phyloP scores from a whole-genome alignment of 2,797 vertebrate genomes.

The Rhinatrema bivittatum region DNA sequence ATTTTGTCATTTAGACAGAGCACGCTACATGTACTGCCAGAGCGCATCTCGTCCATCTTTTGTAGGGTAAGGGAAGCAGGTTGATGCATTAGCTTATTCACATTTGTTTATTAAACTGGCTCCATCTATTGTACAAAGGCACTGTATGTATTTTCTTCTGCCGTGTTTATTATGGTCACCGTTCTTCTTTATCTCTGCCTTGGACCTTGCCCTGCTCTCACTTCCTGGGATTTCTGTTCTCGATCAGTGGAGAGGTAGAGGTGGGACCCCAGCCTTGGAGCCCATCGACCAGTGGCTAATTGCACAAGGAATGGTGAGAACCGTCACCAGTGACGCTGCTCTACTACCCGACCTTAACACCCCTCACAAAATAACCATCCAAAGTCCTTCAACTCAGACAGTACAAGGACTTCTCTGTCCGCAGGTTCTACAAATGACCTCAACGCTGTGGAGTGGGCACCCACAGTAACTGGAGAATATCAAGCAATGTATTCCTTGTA shows the following conservation, averaged over 20 bases:
- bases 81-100: too few species aligned
- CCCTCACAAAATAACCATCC: conserved; percentile 38
- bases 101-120: too few species aligned
- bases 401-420: conserved; percentile 47
- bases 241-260: conserved; percentile 88
- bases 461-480: too few species aligned
- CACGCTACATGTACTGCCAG: too few species aligned
- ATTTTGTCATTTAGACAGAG: too few species aligned
- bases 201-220: conserved; percentile 52
- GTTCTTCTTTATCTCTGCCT: conserved; percentile 46
- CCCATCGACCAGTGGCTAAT: conserved; percentile 99
- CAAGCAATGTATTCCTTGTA: conserved; percentile 48
- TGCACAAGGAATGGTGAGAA: conserved; percentile 99
- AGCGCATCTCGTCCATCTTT: too few species aligned
- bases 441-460: too few species aligned
- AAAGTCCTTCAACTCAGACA: conserved; percentile 38
- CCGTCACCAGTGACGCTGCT: conserved; percentile 48
- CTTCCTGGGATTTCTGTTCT: conserved; percentile 84
- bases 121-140: too few species aligned
- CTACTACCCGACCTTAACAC: conserved; percentile 28
- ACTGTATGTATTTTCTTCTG: too few species aligned
- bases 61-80: too few species aligned
- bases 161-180: too few species aligned
- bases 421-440: too few species aligned
- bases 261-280: conserved; percentile 89